Conservation (phyloP, 2,797 vertebrate species). For the Mionectes olivaceus region DNA sequence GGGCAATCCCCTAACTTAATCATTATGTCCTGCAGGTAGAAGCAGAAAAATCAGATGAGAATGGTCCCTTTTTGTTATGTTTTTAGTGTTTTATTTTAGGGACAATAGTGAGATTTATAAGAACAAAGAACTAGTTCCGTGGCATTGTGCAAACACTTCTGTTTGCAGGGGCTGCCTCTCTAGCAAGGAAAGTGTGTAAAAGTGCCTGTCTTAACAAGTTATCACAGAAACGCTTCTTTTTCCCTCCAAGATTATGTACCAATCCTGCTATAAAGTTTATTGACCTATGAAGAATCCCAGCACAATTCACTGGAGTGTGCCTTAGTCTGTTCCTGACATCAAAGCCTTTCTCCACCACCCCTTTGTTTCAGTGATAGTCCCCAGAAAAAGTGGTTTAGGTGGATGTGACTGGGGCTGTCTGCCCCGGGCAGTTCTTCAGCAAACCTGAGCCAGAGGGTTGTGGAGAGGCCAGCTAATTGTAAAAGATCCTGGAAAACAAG, state of each 20-base stretch:
- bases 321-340: background rate
- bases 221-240: background rate
- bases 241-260: background rate
- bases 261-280: slow-evolving; percentile 48
- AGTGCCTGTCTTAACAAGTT: background rate
- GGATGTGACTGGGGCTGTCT: background rate
- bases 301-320: background rate
- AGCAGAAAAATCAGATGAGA: background rate
- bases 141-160: background rate
- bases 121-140: background rate
- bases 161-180: background rate
- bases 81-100: background rate
- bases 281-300: background rate
- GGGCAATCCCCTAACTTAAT: background rate
- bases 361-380: background rate
- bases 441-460: background rate
- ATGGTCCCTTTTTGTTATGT: background rate
- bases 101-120: background rate
- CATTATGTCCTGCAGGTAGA: background rate
- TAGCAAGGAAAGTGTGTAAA: background rate
- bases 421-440: background rate
- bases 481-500: background rate
- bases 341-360: background rate
- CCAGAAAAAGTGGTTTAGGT: background rate
- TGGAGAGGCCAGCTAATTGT: background rate